phyloP scores from a whole-genome alignment of 1,140 invertebrate genomes.

The Globodera rostochiensis region DNA sequence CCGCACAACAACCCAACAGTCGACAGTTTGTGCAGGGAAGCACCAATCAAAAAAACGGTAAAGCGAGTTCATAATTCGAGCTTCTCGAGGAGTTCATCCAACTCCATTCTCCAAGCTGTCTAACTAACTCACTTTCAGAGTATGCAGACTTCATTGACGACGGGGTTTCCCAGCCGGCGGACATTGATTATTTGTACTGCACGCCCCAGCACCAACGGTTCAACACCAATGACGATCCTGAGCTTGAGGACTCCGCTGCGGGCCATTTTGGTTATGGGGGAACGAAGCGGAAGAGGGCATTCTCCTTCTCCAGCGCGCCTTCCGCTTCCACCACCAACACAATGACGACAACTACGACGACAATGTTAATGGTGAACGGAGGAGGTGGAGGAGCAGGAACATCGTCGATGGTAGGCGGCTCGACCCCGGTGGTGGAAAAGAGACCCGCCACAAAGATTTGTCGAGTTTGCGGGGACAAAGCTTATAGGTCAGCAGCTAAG shows the following conservation, averaged over 20 bases:
- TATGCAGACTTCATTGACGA: neutral
- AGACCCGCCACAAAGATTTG: constrained; percentile 71
- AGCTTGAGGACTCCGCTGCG: neutral
- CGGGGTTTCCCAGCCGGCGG: neutral
- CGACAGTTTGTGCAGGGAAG: neutral
- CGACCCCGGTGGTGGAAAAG: constrained; percentile 47
- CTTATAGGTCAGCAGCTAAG: constrained; percentile 66
- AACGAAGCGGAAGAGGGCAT: constrained; percentile 22
- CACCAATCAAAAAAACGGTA: constrained; percentile 3
- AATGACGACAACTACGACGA: constrained; percentile 24
- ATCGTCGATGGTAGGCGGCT: constrained; percentile 29
- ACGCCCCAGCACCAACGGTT: neutral
- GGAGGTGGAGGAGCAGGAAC: neutral
- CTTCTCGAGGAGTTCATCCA: neutral
- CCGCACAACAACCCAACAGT: neutral
- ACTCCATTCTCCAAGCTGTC: too few relatives aligned
- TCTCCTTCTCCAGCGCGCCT: constrained; percentile 27
- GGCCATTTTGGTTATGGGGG: neutral
- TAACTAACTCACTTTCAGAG: neutral
- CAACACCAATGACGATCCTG: constrained; percentile 1
- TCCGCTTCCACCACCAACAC: constrained; percentile 29
- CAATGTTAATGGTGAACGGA: constrained; percentile 1
- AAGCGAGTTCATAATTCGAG: neutral
- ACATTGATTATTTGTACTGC: constrained; percentile 8
- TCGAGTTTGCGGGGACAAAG: constrained; percentile 85